Evolutionary conservation across 2,888 invertebrate species (phyloP), one percentile per base, ranked within the genome.

Genomic region (Stenchaetothrips biformis): DNA sequence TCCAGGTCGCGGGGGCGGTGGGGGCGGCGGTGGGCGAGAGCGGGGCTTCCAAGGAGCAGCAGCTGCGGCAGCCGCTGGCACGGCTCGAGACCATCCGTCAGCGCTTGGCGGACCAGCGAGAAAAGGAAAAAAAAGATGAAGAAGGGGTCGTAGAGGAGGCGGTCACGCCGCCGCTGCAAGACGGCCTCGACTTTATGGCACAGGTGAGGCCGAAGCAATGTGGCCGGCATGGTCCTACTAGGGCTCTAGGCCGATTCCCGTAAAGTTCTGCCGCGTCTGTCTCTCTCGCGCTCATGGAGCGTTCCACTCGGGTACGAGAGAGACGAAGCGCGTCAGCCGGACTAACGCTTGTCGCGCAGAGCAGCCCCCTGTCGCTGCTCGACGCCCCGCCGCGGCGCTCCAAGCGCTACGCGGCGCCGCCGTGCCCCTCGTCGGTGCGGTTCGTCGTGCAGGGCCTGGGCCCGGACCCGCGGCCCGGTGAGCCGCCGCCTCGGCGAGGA

Each of bases 361-460:
- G 67, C 67, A 74, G 67, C 25, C 67, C 67, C 9, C 67, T 74
- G 67, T 8, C 21, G 9, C 67, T 21, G 21, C 67, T 74, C 21
- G 67, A 74, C 67, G 67, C 21, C 8, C 67, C 67, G 21, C 7
- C 21, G 8, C 67, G 67, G 9, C 67, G 67, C 67, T 7, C 67
- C 67, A 74, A 74, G 67, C 25, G 25, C 21, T 21, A 9, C 67
- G 67, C 67, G 8, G 6, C 67, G 21, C 21, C 67, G 25, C 67
- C 67, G 21, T 9, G 21, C 25, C 67, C 67, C 9, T 7, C 67
- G 9, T 74, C 67, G 67, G 67, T 74, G 67, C 67, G 7, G 67
- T 74, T 11, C 67, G 67, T 74, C 25, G 67, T 74, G 67, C 67
- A 74, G 67, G 67, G 67, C 21, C 67, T 74, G 67, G 67, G 67